Base-by-base conservation (phyloP, 2,888 invertebrate genomes). In the Bellardia pandia region DNA sequence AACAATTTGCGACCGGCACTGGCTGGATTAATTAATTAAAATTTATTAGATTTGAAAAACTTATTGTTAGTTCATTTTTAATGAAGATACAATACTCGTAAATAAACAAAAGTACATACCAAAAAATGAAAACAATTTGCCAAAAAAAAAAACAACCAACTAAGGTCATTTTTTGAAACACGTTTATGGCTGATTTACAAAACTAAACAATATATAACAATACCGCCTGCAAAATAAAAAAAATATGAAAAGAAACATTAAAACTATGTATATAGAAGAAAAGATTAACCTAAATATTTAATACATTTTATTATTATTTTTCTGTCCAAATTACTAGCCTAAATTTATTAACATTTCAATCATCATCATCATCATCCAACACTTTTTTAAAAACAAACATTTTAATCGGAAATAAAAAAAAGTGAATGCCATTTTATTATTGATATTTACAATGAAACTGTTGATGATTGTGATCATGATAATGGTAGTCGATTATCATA, bases 261-360 rank as follows among this genome's bases (percentile, higher is more conserved):
- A 51, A 58, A 45, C 45, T 11, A 23, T 23, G 14, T 53, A 30
- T 58, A 7, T 5, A 64, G 16, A 42, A 64, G n/a, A 23, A 30
- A 66, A 13, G 9, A 45, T 40, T 40, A 16, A 64, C 9, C n/a
- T 40, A 13, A 66, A 62, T 62, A 9, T 62, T 62, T 16, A 37
- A 40, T 5, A 64, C 4, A n/a, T n/a, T 64, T 8, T 66, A n/a
- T 66, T 9, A 37, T 3, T 37, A 37, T 16, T 56, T 40, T 37
- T 42, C 23, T 23, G 16, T 8, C 23, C 45, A 45, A 6, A 37
- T 6, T 16, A 37, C 14, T 9, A 33, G 30, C 60, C 45, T 48
- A 51, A 62, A 37, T 42, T 71, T 53, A 71, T 71, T 71, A 69
- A 48, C 48, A 69, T 71, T 69, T 71, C n/a, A 71, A 75, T 58